Percentiles rank a stretch among this genome's conserved stretches.
Conservation (phyloP, 2,888 invertebrate species). For the Stenchaetothrips biformis region DNA sequence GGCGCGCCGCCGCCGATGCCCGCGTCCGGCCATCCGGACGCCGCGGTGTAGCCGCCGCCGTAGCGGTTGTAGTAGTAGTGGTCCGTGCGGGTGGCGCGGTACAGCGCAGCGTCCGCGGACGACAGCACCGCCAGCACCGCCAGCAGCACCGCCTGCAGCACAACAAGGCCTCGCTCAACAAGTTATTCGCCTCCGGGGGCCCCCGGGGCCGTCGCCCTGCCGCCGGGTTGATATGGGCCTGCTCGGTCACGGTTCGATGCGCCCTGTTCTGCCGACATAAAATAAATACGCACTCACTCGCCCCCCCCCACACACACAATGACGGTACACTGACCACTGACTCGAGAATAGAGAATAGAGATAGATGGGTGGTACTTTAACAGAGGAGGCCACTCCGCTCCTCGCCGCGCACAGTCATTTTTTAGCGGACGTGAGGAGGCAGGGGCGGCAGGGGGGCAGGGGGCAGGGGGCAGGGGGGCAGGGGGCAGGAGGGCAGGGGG, state of each 20-base stretch:
- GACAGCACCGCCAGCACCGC: not conserved
- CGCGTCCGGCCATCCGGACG: conserved; percentile 22
- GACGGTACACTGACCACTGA: not conserved
- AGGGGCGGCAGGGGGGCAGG: not conserved
- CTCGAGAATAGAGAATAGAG: not conserved
- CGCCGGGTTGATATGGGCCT: too few relatives aligned
- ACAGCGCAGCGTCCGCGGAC: conserved; percentile 19
- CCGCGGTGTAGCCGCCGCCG: conserved; percentile 30
- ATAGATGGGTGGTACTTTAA: not conserved
- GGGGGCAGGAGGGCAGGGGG: not conserved
- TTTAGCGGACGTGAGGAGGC: not conserved
- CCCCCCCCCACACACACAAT: not conserved
- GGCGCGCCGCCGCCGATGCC: conserved; percentile 25
- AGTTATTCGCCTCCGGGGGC: not conserved
- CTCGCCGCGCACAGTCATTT: not conserved
- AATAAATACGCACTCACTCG: not conserved
- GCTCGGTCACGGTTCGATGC: too few relatives aligned
- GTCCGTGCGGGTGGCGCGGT: conserved; percentile 33
- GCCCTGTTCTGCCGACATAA: too few relatives aligned
- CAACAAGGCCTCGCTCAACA: not conserved
- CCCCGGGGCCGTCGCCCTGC: not conserved
- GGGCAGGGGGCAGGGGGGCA: not conserved
- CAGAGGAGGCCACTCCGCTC: too few relatives aligned
- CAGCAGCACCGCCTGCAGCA: not conserved
- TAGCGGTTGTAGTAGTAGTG: conserved; percentile 33